Percentiles rank a stretch among this genome's conserved stretches.
Evolutionary conservation across 2,797 vertebrate species (phyloP).

Genomic region (Pipistrellus kuhlii): DNA sequence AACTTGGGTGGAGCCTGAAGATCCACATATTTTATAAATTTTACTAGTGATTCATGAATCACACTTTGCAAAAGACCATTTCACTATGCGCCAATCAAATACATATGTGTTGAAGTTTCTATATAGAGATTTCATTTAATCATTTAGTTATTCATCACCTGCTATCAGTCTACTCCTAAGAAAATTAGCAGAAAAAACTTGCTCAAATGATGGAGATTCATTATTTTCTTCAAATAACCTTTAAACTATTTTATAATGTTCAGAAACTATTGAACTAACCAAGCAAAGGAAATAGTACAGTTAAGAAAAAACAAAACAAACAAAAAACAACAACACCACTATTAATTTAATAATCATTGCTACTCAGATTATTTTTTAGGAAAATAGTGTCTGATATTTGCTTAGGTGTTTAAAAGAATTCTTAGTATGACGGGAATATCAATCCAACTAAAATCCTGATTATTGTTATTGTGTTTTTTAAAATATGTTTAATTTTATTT

Average conservation of each 20-base stretch:
- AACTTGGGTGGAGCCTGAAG: not conserved
- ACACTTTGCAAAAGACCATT: not conserved
- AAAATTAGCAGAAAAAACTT: not conserved
- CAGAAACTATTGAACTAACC: not conserved
- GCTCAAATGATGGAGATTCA: not conserved
- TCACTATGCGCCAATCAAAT: not conserved
- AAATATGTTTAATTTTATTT: not conserved
- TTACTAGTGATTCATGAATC: not conserved
- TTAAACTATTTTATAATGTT: not conserved
- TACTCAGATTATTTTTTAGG: not conserved
- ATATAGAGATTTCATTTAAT: not conserved
- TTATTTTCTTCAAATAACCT: constrained; percentile 12
- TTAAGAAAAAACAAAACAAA: not conserved
- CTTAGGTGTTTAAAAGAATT: not conserved
- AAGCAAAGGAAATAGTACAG: not conserved
- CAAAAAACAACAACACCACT: not conserved
- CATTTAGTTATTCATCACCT: not conserved
- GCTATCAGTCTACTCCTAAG: not conserved
- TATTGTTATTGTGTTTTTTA: not conserved
- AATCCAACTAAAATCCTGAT: constrained; percentile 2
- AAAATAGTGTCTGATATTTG: not conserved
- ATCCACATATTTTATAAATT: not conserved
- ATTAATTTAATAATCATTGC: not conserved
- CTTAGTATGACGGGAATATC: not conserved
- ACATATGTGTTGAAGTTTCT: not conserved